Conservation (phyloP, 1,140 invertebrate species). For the Neuroterus valhalla region DNA sequence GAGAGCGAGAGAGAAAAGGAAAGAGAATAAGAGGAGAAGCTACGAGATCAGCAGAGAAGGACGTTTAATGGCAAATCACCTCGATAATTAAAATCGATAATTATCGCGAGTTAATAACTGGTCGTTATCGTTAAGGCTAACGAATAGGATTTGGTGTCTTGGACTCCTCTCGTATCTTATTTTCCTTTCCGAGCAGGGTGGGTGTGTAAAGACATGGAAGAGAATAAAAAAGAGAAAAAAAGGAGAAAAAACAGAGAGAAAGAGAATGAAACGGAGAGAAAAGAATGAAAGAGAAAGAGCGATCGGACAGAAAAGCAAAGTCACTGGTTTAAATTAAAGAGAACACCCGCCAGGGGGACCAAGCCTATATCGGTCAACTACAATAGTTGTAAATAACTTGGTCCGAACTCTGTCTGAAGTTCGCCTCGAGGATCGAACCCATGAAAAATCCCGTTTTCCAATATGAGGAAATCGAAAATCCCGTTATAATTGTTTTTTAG, state of each 20-base stretch:
- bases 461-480: neutral
- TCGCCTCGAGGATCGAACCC: neutral
- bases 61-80: constrained; percentile 55
- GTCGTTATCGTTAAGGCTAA: constrained; percentile 67
- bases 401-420: neutral
- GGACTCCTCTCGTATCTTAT: constrained; percentile 46
- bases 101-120: constrained; percentile 68
- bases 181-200: constrained; percentile 48
- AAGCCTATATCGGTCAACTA: constrained; percentile 7
- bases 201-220: constrained; percentile 44
- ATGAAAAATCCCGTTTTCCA: neutral
- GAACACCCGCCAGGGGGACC: constrained; percentile 66
- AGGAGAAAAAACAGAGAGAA: constrained; percentile 38
- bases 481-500: neutral
- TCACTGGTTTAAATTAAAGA: constrained; percentile 73
- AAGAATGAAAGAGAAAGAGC: constrained; percentile 37
- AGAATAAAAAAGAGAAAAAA: constrained; percentile 36
- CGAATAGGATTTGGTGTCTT: constrained; percentile 53
- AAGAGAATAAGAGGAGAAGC: constrained; percentile 24
- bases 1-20: constrained; percentile 31
- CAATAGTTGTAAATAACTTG: neutral
- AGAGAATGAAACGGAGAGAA: constrained; percentile 49
- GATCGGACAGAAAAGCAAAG: constrained; percentile 64
- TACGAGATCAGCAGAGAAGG: constrained; percentile 36
- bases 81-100: constrained; percentile 71